Percentiles rank a stretch among this genome's conserved stretches.
These are phyloP conservation scores for Gymnothorax reevesii DNA, from an alignment of 2,797 vertebrate species.

Conservation along the genomic window DNA sequence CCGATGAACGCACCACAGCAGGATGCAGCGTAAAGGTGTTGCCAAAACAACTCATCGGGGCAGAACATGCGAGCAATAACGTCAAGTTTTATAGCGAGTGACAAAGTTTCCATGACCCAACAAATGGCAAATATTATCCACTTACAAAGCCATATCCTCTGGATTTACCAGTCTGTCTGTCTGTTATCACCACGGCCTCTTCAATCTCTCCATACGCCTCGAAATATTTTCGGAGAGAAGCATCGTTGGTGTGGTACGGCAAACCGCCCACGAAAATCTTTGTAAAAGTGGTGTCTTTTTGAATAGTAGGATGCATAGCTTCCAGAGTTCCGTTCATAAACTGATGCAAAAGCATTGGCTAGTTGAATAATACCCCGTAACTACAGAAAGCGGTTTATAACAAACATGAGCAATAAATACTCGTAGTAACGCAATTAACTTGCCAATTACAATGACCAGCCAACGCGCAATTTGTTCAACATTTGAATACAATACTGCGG, in stretches of 20 bases:
- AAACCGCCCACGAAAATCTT: slow-evolving; percentile 94
- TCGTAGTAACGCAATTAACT: not conserved
- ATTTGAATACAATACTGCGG: slow-evolving; percentile 29
- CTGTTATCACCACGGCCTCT: slow-evolving; percentile 94
- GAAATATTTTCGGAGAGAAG: slow-evolving; percentile 90
- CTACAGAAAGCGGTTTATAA: slow-evolving; percentile 48
- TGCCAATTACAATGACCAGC: not conserved
- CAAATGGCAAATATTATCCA: slow-evolving; percentile 40
- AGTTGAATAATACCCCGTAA: slow-evolving; percentile 59
- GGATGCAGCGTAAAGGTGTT: not conserved
- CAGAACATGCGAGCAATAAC: slow-evolving; percentile 5
- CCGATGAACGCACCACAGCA: not conserved
- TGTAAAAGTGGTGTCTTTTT: slow-evolving; percentile 92
- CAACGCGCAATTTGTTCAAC: slow-evolving; percentile 10
- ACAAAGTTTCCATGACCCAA: not conserved
- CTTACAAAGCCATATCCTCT: slow-evolving; percentile 96
- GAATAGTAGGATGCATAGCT: slow-evolving; percentile 84
- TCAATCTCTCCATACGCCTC: slow-evolving; percentile 93
- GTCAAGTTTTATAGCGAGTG: not conserved
- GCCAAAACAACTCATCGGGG: not conserved
- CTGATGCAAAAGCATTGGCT: slow-evolving; percentile 62
- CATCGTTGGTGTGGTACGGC: slow-evolving; percentile 92
- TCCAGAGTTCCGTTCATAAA: slow-evolving; percentile 61
- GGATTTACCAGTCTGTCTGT: slow-evolving; percentile 93
- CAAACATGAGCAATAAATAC: slow-evolving; percentile 19